Conservation (phyloP, 1,140 invertebrate species). For the Drosophila subobscura region DNA sequence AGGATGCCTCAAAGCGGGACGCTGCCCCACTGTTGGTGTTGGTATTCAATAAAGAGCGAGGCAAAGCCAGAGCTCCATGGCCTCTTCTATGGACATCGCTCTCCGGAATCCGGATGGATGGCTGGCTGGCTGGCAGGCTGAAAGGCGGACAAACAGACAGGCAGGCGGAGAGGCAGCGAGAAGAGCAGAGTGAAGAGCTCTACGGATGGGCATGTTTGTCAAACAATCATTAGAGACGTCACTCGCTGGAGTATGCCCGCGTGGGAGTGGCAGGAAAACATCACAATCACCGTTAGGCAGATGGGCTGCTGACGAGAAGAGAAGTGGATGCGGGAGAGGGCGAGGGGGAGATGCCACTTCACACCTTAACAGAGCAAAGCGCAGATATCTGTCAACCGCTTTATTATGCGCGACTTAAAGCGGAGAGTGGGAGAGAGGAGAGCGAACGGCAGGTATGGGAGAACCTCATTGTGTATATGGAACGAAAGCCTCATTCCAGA, state of each 20-base stretch:
- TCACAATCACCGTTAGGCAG: constrained; percentile 68
- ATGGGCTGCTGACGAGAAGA: constrained; percentile 27
- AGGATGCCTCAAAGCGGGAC: constrained; percentile 24
- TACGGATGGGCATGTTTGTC: constrained; percentile 61
- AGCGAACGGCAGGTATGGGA: not conserved
- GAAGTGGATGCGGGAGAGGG: not conserved
- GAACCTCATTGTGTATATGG: not conserved
- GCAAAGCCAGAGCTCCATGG: no score
- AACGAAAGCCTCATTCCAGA: no score
- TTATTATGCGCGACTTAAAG: constrained; percentile 45
- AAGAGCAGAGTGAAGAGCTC: not conserved
- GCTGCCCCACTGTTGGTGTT: constrained; percentile 18
- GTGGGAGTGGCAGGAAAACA: constrained; percentile 35
- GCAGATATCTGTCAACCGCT: constrained; percentile 41
- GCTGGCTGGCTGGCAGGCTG: not conserved
- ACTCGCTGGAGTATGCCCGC: constrained; percentile 20
- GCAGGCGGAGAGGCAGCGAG: constrained; percentile 21
- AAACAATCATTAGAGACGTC: constrained; percentile 79
- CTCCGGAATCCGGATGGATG: constrained; percentile 6
- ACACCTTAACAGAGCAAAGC: constrained; percentile 26
- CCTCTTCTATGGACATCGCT: constrained; percentile 3
- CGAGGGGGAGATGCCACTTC: not conserved
- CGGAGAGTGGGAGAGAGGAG: no score
- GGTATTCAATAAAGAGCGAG: constrained; percentile 73
- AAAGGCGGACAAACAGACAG: constrained; percentile 4